phyloP scores from a whole-genome alignment of 2,113 vertebrate genomes.

The Bubalus kerabau region DNA sequence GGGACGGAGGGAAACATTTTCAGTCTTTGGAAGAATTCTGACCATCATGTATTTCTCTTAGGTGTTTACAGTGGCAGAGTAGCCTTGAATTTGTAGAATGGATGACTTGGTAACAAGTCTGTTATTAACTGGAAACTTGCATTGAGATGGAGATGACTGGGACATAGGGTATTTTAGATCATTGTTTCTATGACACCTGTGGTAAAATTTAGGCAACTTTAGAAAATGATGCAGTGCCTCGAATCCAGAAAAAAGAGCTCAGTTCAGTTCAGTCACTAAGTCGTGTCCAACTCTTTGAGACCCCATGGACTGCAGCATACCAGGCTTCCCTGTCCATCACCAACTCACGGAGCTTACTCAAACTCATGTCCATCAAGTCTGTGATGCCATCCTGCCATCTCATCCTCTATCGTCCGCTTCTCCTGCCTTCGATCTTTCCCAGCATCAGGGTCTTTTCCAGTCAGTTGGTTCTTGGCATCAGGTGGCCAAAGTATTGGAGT shows the following conservation, averaged over 20 bases:
- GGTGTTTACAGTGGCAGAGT: not conserved
- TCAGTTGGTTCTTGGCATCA: not conserved
- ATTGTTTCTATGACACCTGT: not conserved
- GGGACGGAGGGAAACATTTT: not conserved
- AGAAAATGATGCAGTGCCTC: not conserved
- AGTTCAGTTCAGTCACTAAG: not conserved
- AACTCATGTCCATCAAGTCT: not conserved
- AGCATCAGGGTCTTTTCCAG: not conserved
- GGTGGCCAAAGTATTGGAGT: not conserved
- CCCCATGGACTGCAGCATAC: not conserved
- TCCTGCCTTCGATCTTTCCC: not conserved
- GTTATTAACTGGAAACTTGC: not conserved
- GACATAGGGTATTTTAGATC: not conserved
- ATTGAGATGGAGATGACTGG: not conserved
- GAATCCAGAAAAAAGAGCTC: not conserved
- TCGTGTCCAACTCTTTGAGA: not conserved
- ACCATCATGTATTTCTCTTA: not conserved
- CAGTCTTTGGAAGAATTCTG: not conserved
- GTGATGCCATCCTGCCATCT: not conserved
- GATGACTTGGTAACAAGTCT: not conserved
- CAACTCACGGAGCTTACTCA: not conserved
- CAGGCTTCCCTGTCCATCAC: not conserved
- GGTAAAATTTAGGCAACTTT: not conserved
- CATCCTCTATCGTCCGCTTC: not conserved
- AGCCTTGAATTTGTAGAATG: not conserved